These are phyloP conservation scores for Stenoptilia bipunctidactyla DNA, from an alignment of 2,888 invertebrate species.

Conservation along the genomic window DNA sequence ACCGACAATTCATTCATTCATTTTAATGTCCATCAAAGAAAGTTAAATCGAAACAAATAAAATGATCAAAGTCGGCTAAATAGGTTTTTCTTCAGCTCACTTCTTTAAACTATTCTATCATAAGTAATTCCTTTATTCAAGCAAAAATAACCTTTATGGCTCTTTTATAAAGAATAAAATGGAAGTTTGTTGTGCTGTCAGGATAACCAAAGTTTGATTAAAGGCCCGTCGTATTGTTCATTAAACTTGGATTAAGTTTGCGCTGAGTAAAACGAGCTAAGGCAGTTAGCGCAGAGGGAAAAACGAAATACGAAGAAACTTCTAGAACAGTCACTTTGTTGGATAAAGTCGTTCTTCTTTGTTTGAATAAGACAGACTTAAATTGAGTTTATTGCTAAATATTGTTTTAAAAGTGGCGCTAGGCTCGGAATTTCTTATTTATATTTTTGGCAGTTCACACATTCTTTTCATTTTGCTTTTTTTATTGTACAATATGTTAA, in stretches of 20 bases:
- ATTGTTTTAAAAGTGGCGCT: no score
- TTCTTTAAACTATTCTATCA: constrained; percentile 20
- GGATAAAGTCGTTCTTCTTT: no score
- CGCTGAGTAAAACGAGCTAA: constrained; percentile 65
- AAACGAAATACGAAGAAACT: constrained; percentile 32
- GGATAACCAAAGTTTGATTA: constrained; percentile 69
- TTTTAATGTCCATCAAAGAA: constrained; percentile 19
- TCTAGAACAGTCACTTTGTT: neutral
- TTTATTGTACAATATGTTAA: no score
- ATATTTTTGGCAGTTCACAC: no score
- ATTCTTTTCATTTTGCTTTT: no score
- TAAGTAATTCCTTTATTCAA: constrained; percentile 13
- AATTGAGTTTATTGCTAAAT: no score
- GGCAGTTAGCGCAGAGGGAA: constrained; percentile 65
- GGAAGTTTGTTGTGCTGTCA: constrained; percentile 21
- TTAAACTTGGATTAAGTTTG: constrained; percentile 73
- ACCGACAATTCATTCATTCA: no score
- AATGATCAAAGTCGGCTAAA: constrained; percentile 63
- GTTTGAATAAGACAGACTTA: no score
- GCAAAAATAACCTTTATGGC: constrained; percentile 20
- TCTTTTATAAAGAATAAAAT: constrained; percentile 23
- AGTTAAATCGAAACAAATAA: constrained; percentile 54
- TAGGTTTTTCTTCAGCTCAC: constrained; percentile 55
- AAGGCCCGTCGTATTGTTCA: constrained; percentile 72
- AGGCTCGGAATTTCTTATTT: no score